Base-by-base conservation (phyloP, 1,140 invertebrate genomes). In the Trachymyrmex cornetzi region DNA sequence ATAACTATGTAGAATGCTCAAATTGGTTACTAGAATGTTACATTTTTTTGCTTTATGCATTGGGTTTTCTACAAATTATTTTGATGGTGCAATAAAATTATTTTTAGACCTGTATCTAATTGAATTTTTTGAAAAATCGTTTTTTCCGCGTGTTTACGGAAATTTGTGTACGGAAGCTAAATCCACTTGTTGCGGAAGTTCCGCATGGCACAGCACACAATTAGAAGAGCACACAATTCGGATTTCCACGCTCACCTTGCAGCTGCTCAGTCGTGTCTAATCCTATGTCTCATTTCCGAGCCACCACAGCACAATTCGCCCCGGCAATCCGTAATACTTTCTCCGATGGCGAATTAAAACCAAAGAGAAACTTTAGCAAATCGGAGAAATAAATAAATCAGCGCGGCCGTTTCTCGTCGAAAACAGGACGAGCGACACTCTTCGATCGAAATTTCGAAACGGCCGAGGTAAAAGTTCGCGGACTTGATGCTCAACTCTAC, bases 241-340 rank as follows among this genome's bases (percentile, higher is more conserved):
- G 5, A 50, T 50, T 71, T 61, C 34, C 34, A 44, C 11, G 53
- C 87, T 90, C 85, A 88, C 85, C 87, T 91, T 90, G 88, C 87
- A 72, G 55, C 88, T 91, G 87, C 75, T 90, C 84, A 89, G 30
- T 86, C 82, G 7, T 71, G 66, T 55, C 86, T 77, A 80, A 88
- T 90, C 88, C 89, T 88, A 88, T 85, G 82, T 90, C 16, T 88
- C 89, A 91, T 91, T 84, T 91, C 66, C 89, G 90, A 67, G 64
- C 59, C 86, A 87, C 86, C 72, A 72, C 44, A 55, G 14, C 77
- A 74, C 77, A 71, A 71, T 59, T 90, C 53, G 59, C 57, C 66
- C 57, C 44, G 12, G 50, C 61, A 63, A 75, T 74, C n/a, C 55
- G 82, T 86, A 87, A 89, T 88, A 74, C 77, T 87, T 90, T 90